Evolutionary conservation across 2,888 invertebrate genomes (phyloP).

Genomic region (Vandiemenella viatica): DNA sequence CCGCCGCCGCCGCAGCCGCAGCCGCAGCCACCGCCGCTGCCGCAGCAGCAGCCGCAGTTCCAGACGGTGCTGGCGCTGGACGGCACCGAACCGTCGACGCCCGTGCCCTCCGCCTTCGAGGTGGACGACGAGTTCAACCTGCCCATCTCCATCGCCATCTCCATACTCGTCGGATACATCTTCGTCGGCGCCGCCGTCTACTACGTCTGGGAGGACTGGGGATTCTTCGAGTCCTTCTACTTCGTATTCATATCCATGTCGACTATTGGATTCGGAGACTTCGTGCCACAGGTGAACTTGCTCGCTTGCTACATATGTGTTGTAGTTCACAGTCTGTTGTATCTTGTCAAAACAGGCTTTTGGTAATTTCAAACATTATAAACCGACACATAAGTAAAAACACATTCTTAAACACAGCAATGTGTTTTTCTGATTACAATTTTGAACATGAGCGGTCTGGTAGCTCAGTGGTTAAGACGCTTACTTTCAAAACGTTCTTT

Average conservation of each 20-base stretch:
- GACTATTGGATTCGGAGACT: constrained; percentile 92
- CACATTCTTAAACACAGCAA: no score
- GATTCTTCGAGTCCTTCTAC: constrained; percentile 87
- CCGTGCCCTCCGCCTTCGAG: constrained; percentile 60
- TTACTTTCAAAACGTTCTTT: no score
- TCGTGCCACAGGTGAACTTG: constrained; percentile 54
- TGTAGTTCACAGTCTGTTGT: no score
- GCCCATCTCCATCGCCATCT: constrained; percentile 76
- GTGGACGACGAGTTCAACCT: constrained; percentile 90
- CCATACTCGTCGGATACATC: constrained; percentile 72
- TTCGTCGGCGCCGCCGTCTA: constrained; percentile 72
- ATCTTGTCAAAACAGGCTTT: no score
- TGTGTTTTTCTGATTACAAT: no score
- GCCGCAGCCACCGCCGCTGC: constrained; percentile 20
- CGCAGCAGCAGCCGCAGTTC: constrained; percentile 18
- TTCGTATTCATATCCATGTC: constrained; percentile 95
- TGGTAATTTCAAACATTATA: no score
- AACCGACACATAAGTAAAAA: no score
- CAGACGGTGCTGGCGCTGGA: constrained; percentile 18
- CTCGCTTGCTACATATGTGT: no score
- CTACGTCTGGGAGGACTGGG: constrained; percentile 66
- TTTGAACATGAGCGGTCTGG: no score
- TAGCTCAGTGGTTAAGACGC: no score
- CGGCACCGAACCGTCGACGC: constrained; percentile 37
- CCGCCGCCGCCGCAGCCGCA: constrained; percentile 18